Conservation (phyloP, 2,797 vertebrate genomes). For the Allobates femoralis region DNA sequence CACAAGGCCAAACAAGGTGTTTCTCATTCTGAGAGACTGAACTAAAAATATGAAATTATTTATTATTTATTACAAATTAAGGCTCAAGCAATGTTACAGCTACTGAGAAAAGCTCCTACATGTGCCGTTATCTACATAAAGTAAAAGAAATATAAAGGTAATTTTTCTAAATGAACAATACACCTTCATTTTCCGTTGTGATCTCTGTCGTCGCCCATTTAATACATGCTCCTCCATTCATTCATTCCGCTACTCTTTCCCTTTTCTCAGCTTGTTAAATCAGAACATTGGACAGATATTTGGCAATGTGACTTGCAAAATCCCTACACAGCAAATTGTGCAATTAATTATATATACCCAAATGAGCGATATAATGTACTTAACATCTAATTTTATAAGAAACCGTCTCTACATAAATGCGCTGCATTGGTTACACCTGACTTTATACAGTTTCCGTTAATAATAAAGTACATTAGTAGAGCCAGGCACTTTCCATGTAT, state of each 20-base stretch:
- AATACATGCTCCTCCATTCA: background rate
- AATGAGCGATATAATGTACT: conserved; percentile 26
- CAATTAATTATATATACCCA: conserved; percentile 29
- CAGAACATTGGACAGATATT: conserved; percentile 3
- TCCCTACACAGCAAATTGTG: conserved; percentile 6
- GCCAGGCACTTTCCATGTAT: background rate
- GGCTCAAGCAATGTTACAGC: background rate
- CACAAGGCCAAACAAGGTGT: background rate
- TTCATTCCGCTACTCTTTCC: background rate
- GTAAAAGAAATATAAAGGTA: background rate
- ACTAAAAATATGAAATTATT: background rate
- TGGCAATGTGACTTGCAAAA: conserved; percentile 11
- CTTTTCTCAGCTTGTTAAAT: conserved; percentile 20
- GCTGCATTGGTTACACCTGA: background rate
- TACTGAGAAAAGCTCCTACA: background rate
- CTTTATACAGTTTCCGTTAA: conserved; percentile 19
- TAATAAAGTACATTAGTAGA: background rate
- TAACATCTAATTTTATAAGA: conserved; percentile 28
- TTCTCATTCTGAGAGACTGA: background rate
- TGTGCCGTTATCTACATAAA: background rate
- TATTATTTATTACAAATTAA: background rate
- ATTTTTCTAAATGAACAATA: background rate
- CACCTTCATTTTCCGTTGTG: background rate
- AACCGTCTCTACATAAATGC: conserved; percentile 1
- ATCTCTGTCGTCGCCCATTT: background rate